These are phyloP conservation scores for Matsumurasca onukii DNA, from an alignment of 1,140 invertebrate species.

Conservation along the genomic window DNA sequence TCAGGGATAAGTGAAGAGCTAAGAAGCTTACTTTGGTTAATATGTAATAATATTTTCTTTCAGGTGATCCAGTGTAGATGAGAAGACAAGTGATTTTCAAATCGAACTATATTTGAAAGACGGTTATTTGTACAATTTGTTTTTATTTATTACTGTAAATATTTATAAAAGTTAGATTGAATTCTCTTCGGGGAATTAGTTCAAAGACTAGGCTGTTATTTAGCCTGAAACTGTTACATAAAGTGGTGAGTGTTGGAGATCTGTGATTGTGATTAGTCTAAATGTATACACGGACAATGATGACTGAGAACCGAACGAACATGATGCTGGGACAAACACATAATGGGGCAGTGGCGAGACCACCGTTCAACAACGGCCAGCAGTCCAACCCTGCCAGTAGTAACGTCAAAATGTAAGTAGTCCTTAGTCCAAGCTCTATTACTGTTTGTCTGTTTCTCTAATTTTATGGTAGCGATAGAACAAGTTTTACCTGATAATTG, in stretches of 20 bases:
- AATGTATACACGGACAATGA: too few species aligned
- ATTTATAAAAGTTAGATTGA: conserved; percentile 1
- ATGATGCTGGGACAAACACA: conserved; percentile 12
- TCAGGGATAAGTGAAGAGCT: too few species aligned
- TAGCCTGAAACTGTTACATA: not conserved
- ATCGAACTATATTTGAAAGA: not conserved
- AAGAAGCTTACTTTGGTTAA: too few species aligned
- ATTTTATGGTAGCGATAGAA: too few species aligned
- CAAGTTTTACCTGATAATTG: too few species aligned
- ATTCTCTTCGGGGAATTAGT: conserved; percentile 2
- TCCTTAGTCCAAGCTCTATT: too few species aligned
- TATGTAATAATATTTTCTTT: not conserved
- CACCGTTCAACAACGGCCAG: conserved; percentile 16
- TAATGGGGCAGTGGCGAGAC: not conserved
- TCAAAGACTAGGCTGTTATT: conserved; percentile 11
- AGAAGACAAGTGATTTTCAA: too few species aligned
- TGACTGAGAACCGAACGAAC: conserved; percentile 13
- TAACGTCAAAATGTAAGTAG: too few species aligned
- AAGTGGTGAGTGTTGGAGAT: too few species aligned
- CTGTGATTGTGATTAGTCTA: not conserved
- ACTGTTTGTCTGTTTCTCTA: too few species aligned
- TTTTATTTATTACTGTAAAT: conserved; percentile 23
- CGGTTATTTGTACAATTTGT: conserved; percentile 1
- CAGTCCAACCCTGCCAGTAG: not conserved
- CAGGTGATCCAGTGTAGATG: too few species aligned